Base-by-base conservation (phyloP, 2,113 vertebrate genomes). In the Syngnathus scovelli region DNA sequence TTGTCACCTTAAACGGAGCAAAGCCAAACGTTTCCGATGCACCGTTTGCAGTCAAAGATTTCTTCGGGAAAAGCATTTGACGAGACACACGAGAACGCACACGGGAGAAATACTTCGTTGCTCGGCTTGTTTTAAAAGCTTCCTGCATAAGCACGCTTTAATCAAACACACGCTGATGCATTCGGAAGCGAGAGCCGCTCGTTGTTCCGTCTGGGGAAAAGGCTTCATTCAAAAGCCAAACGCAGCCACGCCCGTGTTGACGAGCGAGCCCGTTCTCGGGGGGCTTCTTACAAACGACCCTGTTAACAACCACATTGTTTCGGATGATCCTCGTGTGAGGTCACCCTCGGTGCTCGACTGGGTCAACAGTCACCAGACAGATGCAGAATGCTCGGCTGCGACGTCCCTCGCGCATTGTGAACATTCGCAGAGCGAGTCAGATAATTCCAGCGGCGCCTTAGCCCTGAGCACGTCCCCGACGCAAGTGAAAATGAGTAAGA, bases 221-320 rank as follows among this genome's bases (percentile, higher is more conserved):
- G 23, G 54, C 7, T 52, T 52, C n/a, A 21, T 52, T 9, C 6
- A n/a, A 52, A 52, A 52, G n/a, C 4, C 49, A 10, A 10, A 21
- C 21, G 1, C 8, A 21, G 7, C 7, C 0, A 51, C 1, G 1
- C 18, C 48, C 2, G 12, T 1, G 48, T n/a, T n/a, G 6, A 3
- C 19, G 7, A n/a, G 13, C 49, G 43, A 46, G 2, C 4, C 43
- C 10, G 43, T 1, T 4, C 12, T 1, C 41, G 1, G 1, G 41
- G 27, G 1, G 27, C 27, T 33, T 33, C 27, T 16, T 13, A 3
- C 44, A 15, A 46, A 13, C 44, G 13, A 48, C 46, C 46, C 46
- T 1, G 46, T 18, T 48, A 5, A 4, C 13, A 15, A 48, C 15
- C 18, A 10, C n/a, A 21, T 4, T 10, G 3, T 10, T 4, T 3